These are phyloP conservation scores for Nettapus auritus DNA, from an alignment of 2,113 vertebrate genomes.

Conservation along the genomic window DNA sequence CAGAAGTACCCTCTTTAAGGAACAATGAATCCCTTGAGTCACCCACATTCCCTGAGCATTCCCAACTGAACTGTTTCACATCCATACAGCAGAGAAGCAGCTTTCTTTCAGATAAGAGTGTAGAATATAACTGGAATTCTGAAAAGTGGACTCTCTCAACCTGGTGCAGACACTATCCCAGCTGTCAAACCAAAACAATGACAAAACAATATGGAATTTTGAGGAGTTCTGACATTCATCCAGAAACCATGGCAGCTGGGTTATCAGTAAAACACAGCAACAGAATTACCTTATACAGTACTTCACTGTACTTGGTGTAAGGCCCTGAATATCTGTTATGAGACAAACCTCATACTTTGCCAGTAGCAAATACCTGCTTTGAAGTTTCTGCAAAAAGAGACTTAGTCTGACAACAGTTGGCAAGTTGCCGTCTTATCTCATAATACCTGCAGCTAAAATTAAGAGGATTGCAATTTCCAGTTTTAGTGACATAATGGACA, in stretches of 20 bases:
- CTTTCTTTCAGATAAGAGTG: not conserved
- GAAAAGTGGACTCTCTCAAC: not conserved
- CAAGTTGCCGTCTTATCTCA: slow-evolving; percentile 5
- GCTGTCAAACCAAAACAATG: slow-evolving; percentile 14
- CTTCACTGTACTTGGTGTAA: not conserved
- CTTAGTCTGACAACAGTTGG: not conserved
- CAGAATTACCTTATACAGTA: slow-evolving; percentile 14
- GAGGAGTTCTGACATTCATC: slow-evolving; percentile 18
- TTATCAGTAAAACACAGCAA: slow-evolving; percentile 30
- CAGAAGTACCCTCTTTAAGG: not conserved
- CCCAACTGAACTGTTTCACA: not conserved
- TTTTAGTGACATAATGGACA: not conserved
- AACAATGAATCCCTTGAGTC: not conserved
- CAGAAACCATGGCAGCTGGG: slow-evolving; percentile 21
- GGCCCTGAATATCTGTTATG: not conserved
- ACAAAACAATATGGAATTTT: slow-evolving; percentile 1
- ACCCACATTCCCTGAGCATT: not conserved
- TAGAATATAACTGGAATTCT: not conserved
- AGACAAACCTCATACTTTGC: not conserved
- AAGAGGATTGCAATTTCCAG: slow-evolving; percentile 28
- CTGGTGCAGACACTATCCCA: not conserved
- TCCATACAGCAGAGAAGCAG: not conserved
- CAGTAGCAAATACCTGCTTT: slow-evolving; percentile 27
- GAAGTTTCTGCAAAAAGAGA: slow-evolving; percentile 42
- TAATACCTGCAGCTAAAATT: slow-evolving; percentile 8